Evolutionary conservation across 2,113 vertebrate species (phyloP), one percentile per base, ranked within the genome.

Genomic region (Brachypodius melanocephalos): DNA sequence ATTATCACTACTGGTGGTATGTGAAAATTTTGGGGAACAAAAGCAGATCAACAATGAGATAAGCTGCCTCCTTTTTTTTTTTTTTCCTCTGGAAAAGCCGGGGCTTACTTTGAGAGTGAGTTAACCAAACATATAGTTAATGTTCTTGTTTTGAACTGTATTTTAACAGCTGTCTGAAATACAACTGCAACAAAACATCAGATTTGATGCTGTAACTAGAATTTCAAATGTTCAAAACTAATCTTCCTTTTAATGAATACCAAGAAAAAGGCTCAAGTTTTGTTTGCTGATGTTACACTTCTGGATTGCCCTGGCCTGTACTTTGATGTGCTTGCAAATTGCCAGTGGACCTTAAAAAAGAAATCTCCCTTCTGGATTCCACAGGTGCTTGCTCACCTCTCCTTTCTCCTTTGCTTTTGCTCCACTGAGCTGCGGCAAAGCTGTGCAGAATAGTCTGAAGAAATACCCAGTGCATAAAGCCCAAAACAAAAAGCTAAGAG

Each of bases 201-300:
- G 61, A 58, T 34, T 62, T 25, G 20, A 67, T 75, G 26, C 42
- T 36, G 21, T 21, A 73, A 62, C 40, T 38, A 49, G 34, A 68
- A 67, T 62, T 57, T 73, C 6, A 21, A 5, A n/a, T 36, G 5
- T 68, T 68, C 63, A 38, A 74, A 84, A 31, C 15, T 26, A 9
- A 28, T 61, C 15, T 57, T 87, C 3, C 14, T 81, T 62, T 69
- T 87, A 14, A 61, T 34, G 26, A 76, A 51, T 20, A 75, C 19
- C 5, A 52, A 32, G 36, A 40, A 83, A 75, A 71, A 22, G 5
- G 6, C 12, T 68, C 10, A 18, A 28, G 17, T 45, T 92, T 36
- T 40, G 3, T 63, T 43, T 19, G 8, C 45, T 43, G 16, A 8
- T 0, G 0, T 29, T 57, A 59, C 12, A 12, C 14, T 71, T 48